These are phyloP conservation scores for Sakesphorus luctuosus DNA, from an alignment of 2,113 vertebrate species.

Conservation along the genomic window DNA sequence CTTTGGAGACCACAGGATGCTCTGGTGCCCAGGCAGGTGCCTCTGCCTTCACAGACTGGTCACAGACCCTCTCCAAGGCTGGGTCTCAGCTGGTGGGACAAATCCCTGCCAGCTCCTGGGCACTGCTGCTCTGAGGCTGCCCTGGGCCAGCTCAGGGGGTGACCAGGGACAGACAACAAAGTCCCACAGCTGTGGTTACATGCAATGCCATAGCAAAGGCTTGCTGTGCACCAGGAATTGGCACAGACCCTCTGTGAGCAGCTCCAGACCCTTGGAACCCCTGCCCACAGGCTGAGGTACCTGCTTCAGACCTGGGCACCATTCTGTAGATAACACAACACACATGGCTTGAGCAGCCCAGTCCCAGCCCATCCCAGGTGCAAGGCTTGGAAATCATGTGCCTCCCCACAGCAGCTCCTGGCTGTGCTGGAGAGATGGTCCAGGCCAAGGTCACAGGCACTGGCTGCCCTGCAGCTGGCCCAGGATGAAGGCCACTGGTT, in stretches of 20 bases:
- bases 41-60: not conserved
- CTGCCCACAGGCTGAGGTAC: not conserved
- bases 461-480: not conserved
- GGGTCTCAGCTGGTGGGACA: not conserved
- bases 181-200: too few relatives aligned
- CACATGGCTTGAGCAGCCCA: not conserved
- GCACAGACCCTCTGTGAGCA: not conserved
- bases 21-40: not conserved
- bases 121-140: not conserved
- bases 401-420: not conserved
- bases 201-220: too few relatives aligned
- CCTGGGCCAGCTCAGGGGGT: not conserved
- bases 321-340: not conserved
- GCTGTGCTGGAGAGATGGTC: accelerated
- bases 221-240: not conserved
- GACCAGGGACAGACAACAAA: not conserved
- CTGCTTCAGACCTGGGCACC: not conserved
- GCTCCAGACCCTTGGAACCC: not conserved
- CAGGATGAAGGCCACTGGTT: not conserved
- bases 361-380: not conserved
- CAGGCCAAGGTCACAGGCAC: not conserved
- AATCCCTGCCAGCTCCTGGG: not conserved
- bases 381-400: not conserved
- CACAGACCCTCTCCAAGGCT: not conserved
- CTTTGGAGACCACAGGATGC: not conserved